These are phyloP conservation scores for Tichodroma muraria DNA, from an alignment of 2,113 vertebrate species.

Conservation along the genomic window DNA sequence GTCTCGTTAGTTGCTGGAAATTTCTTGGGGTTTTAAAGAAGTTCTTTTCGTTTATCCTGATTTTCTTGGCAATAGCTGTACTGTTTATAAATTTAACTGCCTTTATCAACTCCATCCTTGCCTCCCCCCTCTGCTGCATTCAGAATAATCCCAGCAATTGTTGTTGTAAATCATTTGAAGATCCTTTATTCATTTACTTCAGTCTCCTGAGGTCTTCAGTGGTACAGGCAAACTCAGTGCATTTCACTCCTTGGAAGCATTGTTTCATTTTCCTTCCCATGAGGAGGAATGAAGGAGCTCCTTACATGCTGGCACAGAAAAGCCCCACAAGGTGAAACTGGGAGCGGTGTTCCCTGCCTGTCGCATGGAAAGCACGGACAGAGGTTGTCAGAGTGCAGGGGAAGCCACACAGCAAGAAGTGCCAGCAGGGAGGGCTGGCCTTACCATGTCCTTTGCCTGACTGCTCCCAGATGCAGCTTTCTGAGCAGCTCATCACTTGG, in stretches of 20 bases:
- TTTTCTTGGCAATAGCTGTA: background rate
- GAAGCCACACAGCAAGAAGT: background rate
- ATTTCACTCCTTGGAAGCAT: background rate
- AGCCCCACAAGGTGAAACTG: background rate
- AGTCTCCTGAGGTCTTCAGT: background rate
- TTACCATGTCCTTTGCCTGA: background rate
- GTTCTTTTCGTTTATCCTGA: background rate
- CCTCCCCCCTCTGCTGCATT: background rate
- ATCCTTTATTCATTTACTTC: background rate
- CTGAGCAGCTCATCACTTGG: background rate
- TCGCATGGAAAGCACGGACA: rapidly evolving
- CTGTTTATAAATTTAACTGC: background rate
- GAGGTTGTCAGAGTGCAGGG: background rate
- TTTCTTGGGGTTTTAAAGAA: background rate
- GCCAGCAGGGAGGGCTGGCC: background rate
- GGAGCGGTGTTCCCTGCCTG: background rate
- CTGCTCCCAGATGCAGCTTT: background rate
- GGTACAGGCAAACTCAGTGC: background rate
- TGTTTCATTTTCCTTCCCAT: background rate
- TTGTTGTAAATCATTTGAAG: background rate
- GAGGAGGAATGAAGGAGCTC: background rate
- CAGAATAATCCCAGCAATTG: background rate
- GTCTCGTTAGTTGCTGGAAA: background rate
- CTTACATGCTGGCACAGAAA: background rate
- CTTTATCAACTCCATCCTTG: background rate